phyloP scores from a whole-genome alignment of 2,797 vertebrate genomes.

The Ispidina lecontei region DNA sequence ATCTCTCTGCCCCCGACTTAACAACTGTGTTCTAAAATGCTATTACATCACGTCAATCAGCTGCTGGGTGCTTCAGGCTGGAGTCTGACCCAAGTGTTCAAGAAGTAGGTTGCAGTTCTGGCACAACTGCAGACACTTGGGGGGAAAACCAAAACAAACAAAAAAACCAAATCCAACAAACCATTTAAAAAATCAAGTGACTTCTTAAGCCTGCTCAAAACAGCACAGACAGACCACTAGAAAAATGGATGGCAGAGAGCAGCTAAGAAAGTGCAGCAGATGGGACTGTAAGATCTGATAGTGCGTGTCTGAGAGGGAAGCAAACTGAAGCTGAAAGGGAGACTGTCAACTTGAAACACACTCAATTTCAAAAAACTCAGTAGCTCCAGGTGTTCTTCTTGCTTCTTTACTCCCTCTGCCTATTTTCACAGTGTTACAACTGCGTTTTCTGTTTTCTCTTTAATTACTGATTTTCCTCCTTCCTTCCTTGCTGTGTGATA shows the following conservation, averaged over 20 bases:
- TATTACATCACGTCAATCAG: conserved; percentile 74
- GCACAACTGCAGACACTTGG: not conserved
- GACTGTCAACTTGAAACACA: conserved; percentile 8
- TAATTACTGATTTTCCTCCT: not conserved
- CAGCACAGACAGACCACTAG: not conserved
- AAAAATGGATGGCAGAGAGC: not conserved
- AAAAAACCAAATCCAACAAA: not conserved
- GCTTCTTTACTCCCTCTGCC: conserved; percentile 13
- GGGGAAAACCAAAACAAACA: not conserved
- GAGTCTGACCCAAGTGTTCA: conserved; percentile 44
- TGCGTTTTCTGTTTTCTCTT: not conserved
- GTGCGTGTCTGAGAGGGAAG: not conserved
- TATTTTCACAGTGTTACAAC: not conserved
- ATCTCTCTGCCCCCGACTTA: conserved; percentile 64
- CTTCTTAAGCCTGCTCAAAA: conserved; percentile 5
- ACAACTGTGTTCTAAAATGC: conserved; percentile 81
- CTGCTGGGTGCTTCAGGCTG: conserved; percentile 41
- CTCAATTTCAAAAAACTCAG: not conserved
- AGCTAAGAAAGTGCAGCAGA: not conserved
- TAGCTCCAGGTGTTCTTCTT: conserved; percentile 1
- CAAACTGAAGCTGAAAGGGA: conserved; percentile 42
- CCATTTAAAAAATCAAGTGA: not conserved
- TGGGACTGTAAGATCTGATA: not conserved
- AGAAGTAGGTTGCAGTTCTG: not conserved
- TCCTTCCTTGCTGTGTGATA: not conserved